Evolutionary conservation across 1,140 invertebrate genomes (phyloP).

Genomic region (Drosophila kohkoa): DNA sequence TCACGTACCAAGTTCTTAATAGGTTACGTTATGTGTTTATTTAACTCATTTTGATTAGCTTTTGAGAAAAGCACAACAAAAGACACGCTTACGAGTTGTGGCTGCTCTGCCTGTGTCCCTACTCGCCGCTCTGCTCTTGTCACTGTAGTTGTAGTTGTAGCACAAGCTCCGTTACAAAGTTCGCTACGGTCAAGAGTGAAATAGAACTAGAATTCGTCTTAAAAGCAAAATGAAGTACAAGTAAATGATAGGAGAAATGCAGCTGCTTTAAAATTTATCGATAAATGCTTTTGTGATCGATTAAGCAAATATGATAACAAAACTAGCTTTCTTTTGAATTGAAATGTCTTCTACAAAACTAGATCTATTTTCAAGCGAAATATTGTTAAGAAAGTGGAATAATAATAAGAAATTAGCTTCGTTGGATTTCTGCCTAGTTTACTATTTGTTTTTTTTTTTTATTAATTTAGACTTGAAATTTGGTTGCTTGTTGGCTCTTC

Average conservation of each 20-base stretch:
- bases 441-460: conserved; percentile 11
- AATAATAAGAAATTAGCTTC: too few species aligned
- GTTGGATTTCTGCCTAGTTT: conserved; percentile 9
- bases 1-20: conserved; percentile 84
- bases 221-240: neutral
- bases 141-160: conserved; percentile 4
- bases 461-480: conserved; percentile 41
- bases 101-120: too few species aligned
- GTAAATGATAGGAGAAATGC: neutral
- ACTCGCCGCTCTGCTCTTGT: conserved; percentile 1
- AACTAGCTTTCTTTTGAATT: too few species aligned
- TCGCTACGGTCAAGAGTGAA: neutral
- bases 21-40: conserved; percentile 84
- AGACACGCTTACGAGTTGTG: conserved; percentile 37
- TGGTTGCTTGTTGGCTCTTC: conserved; percentile 18
- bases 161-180: conserved; percentile 22
- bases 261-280: neutral
- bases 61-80: conserved; percentile 69
- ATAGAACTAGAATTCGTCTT: neutral
- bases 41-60: conserved; percentile 82
- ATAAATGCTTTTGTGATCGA: neutral
- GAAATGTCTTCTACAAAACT: too few species aligned
- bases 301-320: too few species aligned
- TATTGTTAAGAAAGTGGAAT: too few species aligned
- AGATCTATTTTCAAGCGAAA: too few species aligned